Evolutionary conservation across 2,888 invertebrate species (phyloP).

Genomic region (Euspilapteryx auroguttella): DNA sequence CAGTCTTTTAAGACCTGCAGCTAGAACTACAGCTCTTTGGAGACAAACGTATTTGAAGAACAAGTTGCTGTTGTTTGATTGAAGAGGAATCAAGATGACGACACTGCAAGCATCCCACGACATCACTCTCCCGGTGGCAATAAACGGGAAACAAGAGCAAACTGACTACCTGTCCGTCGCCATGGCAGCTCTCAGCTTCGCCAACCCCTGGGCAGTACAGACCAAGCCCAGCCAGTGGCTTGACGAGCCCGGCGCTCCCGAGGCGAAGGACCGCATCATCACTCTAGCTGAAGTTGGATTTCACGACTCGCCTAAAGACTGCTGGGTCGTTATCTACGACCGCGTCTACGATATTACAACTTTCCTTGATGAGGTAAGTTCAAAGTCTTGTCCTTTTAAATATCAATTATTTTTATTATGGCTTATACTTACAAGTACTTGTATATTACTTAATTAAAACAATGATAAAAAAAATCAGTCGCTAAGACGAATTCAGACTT

Average conservation of each 20-base stretch:
- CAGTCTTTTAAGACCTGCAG: no score
- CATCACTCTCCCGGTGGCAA: slow-evolving; percentile 24
- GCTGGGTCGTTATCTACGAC: slow-evolving; percentile 88
- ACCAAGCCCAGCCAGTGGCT: slow-evolving; percentile 20
- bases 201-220: slow-evolving; percentile 39
- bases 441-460: no score
- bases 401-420: no score
- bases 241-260: slow-evolving; percentile 25
- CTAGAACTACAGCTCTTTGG: no score
- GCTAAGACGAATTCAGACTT: no score
- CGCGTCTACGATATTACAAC: slow-evolving; percentile 81
- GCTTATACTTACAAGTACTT: no score
- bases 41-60: no score
- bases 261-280: slow-evolving; percentile 51
- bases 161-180: slow-evolving; percentile 38
- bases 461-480: no score
- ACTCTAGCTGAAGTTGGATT: slow-evolving; percentile 74
- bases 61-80: no score
- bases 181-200: slow-evolving; percentile 48
- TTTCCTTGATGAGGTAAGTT: slow-evolving; percentile 71
- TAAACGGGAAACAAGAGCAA: slow-evolving; percentile 28
- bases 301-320: slow-evolving; percentile 73
- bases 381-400: no score
- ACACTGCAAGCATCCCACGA: slow-evolving; percentile 35
- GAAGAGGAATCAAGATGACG: slow-evolving; percentile 24